Conservation (phyloP, 2,797 vertebrate genomes). For the Enteromius paludinosus region DNA sequence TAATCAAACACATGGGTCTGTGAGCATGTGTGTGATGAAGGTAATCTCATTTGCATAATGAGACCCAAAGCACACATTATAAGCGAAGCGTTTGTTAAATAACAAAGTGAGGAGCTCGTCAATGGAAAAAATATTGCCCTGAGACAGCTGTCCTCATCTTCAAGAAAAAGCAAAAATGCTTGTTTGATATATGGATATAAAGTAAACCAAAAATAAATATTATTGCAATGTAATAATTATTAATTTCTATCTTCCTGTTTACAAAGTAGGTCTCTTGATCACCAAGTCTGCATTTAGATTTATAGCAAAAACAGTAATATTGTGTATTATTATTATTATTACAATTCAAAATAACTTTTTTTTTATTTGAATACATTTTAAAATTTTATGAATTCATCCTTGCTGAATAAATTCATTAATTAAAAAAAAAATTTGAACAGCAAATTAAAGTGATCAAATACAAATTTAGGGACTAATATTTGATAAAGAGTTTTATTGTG, state of each 20-base stretch:
- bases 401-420: not conserved
- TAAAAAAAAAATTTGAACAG: not conserved
- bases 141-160: conserved; percentile 24
- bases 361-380: not conserved
- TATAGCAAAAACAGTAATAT: too few species aligned
- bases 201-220: not conserved
- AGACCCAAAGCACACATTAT: conserved; percentile 16
- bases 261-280: not conserved
- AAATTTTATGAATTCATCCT: not conserved
- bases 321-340: too few species aligned
- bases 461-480: not conserved
- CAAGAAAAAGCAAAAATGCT: conserved; percentile 30
- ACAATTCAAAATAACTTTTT: not conserved
- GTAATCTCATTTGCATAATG: conserved; percentile 44
- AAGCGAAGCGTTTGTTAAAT: conserved; percentile 38
- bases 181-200: not conserved
- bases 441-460: not conserved
- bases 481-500: not conserved
- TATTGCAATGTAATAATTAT: too few species aligned
- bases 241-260: not conserved
- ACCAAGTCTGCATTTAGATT: not conserved
- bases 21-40: conserved; percentile 29
- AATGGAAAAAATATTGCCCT: conserved; percentile 15
- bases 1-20: conserved; percentile 13
- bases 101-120: conserved; percentile 11